These are phyloP conservation scores for Pocillopora meandrina DNA, from an alignment of 92 coral and sea anemone genomes.

Conservation along the genomic window DNA sequence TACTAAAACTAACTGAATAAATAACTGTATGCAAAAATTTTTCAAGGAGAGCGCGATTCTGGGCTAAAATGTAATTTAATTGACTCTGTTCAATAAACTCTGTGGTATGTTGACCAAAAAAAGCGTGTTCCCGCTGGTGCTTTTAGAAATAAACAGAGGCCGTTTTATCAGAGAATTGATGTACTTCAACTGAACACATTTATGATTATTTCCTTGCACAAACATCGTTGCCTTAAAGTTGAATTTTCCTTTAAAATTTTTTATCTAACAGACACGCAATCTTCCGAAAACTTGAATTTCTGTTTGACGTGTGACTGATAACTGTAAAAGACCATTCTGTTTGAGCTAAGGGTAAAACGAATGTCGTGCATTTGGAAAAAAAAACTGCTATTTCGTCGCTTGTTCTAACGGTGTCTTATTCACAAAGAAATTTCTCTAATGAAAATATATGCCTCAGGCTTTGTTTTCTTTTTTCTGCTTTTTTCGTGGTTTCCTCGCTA, in stretches of 20 bases:
- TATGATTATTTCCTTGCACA: background rate
- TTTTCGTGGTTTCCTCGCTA: too few relatives aligned
- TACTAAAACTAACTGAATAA: background rate
- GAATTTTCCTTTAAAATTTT: background rate
- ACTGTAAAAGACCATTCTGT: too few relatives aligned
- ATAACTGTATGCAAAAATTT: background rate
- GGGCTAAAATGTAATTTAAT: background rate
- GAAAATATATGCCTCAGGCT: too few relatives aligned
- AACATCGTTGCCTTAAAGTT: background rate
- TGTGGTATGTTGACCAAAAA: background rate
- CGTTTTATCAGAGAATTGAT: background rate
- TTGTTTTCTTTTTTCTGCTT: too few relatives aligned
- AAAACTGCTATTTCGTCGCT: too few relatives aligned
- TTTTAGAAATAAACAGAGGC: conserved; percentile 5
- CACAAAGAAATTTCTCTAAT: too few relatives aligned
- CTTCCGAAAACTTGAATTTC: background rate
- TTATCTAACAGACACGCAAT: conserved; percentile 2
- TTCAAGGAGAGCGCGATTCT: background rate
- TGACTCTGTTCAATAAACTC: background rate
- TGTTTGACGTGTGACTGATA: too few relatives aligned
- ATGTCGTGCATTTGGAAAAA: too few relatives aligned
- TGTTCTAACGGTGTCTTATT: too few relatives aligned
- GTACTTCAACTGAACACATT: background rate
- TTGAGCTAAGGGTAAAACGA: too few relatives aligned
- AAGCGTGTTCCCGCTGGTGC: background rate